These are phyloP conservation scores for Apantesis nais DNA, from an alignment of 2,888 invertebrate genomes.

Conservation along the genomic window DNA sequence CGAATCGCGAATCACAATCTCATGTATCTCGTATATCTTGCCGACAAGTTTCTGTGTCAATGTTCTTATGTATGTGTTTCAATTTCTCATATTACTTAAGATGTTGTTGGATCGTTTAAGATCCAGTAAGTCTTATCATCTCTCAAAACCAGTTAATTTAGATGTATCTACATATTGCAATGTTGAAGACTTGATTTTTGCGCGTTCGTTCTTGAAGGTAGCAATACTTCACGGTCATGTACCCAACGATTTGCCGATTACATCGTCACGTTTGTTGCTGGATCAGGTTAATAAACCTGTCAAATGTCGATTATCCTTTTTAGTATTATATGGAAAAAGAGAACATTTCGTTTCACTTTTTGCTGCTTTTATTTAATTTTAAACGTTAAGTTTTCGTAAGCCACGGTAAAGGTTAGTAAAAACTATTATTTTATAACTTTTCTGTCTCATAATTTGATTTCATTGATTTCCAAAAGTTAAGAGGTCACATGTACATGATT, in stretches of 20 bases:
- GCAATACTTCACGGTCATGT: constrained; percentile 74
- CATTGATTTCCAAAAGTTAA: background rate
- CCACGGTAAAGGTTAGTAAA: constrained; percentile 25
- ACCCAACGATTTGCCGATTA: constrained; percentile 72
- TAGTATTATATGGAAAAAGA: constrained; percentile 46
- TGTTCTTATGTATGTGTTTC: constrained; percentile 57
- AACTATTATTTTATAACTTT: constrained; percentile 23
- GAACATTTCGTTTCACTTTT: constrained; percentile 52
- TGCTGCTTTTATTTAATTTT: constrained; percentile 46
- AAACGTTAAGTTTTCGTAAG: constrained; percentile 40
- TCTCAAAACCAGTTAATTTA: constrained; percentile 22
- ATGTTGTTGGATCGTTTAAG: constrained; percentile 13
- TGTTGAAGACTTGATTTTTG: constrained; percentile 64
- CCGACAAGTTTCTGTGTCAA: constrained; percentile 64
- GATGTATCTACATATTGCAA: constrained; percentile 47
- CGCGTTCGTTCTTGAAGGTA: constrained; percentile 62
- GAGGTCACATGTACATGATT: background rate
- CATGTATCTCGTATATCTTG: constrained; percentile 59
- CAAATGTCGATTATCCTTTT: constrained; percentile 63
- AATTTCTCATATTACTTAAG: constrained; percentile 53
- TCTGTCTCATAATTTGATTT: constrained; percentile 22
- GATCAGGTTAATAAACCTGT: constrained; percentile 76
- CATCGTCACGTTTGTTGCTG: constrained; percentile 69
- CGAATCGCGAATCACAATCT: constrained; percentile 60
- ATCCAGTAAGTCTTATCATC: background rate